Evolutionary conservation across 2,888 invertebrate genomes (phyloP), one percentile per base, ranked within the genome.

Genomic region (Orthosia incerta): DNA sequence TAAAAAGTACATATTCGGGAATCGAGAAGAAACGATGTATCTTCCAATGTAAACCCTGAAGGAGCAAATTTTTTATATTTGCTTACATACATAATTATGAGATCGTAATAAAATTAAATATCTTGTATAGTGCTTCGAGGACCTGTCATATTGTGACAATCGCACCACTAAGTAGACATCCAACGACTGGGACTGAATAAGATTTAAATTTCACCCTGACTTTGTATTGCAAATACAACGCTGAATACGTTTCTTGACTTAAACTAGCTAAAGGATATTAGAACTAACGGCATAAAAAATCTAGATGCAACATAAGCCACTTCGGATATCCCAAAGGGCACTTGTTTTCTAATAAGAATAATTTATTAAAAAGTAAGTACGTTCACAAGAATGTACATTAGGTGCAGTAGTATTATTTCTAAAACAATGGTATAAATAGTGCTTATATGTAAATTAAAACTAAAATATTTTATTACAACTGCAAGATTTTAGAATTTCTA

Each of bases 91-190:
- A 23, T 61, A 61, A 16, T 56, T 39, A 70, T 74, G 26, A 50
- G 31, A 39, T 48, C 39, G 31, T 48, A 20, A 53, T 62, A 12
- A 48, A 67, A 60, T 76, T n/a, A 66, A 74, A 74, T 74, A 53
- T 59, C 46, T 57, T 16, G 39, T 18, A 46, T 65, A 46, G n/a
- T 39, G 16, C 50, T 26, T 31, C 39, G 53, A 39, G 53, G 18
- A 53, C 0, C 48, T 53, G 46, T 20, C 59, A 60, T 53, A 74
- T 20, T 76, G 48, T 50, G 48, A 66, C 7, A 16, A 16, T 48
- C 2, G 7, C 20, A n/a, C 31, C 15, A 39, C 31, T 53, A 39
- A 48, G 23, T 46, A 46, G 51, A 60, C 59, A 60, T n/a, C 5
- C 3, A 48, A 67, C 20, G 26, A 45, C 12, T 48, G 7, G 46